phyloP scores from a whole-genome alignment of 2,797 vertebrate species.

The Pantherophis vulpinus region DNA sequence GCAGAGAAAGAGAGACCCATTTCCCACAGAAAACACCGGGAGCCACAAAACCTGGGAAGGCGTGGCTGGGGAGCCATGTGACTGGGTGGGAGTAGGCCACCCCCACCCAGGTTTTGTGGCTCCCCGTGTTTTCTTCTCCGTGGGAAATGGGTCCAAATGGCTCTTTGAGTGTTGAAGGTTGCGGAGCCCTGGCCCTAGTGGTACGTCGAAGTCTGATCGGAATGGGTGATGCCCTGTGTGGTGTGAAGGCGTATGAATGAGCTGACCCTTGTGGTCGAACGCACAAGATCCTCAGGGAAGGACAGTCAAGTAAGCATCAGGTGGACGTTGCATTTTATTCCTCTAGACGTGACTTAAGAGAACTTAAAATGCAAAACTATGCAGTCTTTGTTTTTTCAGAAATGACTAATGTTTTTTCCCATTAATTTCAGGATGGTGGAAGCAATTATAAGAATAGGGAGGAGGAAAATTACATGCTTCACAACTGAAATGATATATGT shows the following conservation, averaged over 20 bases:
- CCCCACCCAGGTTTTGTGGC: too few species aligned
- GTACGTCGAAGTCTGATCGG: neutral
- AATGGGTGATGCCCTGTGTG: neutral
- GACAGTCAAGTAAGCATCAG: neutral
- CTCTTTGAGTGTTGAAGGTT: too few species aligned
- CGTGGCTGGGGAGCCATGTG: too few species aligned
- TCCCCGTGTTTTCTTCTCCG: too few species aligned
- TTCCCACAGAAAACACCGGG: too few species aligned
- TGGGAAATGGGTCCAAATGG: too few species aligned
- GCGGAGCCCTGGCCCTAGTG: too few species aligned
- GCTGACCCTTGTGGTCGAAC: neutral
- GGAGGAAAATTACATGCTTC: neutral
- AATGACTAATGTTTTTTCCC: neutral
- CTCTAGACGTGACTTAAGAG: neutral
- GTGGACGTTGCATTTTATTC: neutral
- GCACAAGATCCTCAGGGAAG: neutral
- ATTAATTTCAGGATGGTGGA: neutral
- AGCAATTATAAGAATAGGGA: neutral
- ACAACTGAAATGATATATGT: neutral
- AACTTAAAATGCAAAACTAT: neutral
- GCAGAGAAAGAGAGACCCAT: too few species aligned
- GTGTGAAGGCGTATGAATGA: neutral
- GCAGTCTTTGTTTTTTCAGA: neutral
- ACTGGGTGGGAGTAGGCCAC: too few species aligned
- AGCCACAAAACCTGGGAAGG: too few species aligned